Evolutionary conservation across 2,797 vertebrate genomes (phyloP).

Genomic region (Galagoides demidoff): DNA sequence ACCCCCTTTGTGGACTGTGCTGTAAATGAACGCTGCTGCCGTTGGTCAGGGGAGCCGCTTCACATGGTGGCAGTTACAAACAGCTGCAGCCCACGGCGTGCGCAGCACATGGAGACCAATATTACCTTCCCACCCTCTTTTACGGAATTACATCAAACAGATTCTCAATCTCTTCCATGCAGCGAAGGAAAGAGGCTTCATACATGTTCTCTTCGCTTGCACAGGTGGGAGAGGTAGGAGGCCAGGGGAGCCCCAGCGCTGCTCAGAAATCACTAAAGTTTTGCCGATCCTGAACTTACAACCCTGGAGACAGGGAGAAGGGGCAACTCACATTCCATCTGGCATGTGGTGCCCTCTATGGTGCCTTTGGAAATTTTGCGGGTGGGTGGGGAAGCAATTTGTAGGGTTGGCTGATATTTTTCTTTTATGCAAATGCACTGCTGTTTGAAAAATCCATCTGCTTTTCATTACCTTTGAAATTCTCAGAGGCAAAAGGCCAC

Average conservation of each 20-base stretch:
- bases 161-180: not conserved
- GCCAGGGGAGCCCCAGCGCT: not conserved
- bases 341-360: conserved; percentile 47
- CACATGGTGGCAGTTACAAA: not conserved
- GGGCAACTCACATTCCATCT: not conserved
- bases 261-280: not conserved
- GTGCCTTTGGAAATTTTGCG: conserved; percentile 57
- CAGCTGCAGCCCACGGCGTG: not conserved
- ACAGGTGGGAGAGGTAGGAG: not conserved
- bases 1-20: not conserved
- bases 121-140: conserved; percentile 21
- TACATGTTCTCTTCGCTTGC: not conserved
- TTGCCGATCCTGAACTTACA: not conserved
- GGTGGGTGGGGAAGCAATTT: conserved; percentile 25
- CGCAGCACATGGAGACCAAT: not conserved
- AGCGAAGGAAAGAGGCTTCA: not conserved
- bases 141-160: not conserved
- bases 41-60: not conserved
- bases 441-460: conserved; percentile 50
- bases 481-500: conserved; percentile 39
- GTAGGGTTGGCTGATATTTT: conserved; percentile 39
- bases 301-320: not conserved
- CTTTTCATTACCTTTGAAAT: conserved; percentile 59
- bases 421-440: conserved; percentile 45
- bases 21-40: not conserved